A percentile compares a stretch with the other conserved stretches of the same genome.
Evolutionary conservation across 53 echinoderm and acorn worm species (phyloP).

Genomic region (Zoroaster sp.): DNA sequence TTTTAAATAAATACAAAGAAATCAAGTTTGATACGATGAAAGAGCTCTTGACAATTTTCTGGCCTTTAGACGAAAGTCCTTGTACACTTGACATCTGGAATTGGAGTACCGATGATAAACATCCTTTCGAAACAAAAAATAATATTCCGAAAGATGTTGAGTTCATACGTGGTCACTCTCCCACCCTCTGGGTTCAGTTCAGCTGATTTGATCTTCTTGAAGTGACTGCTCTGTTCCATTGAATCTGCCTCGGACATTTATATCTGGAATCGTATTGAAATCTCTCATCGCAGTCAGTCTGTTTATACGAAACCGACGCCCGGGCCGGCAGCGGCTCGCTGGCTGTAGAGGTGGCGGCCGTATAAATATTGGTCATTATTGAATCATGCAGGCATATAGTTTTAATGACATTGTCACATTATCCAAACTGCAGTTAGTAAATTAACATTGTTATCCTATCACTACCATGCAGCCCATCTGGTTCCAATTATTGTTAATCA

Average conservation of each 20-base stretch:
- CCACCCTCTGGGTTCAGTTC: neutral
- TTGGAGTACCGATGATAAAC: neutral
- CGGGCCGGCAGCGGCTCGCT: neutral
- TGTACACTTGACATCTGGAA: neutral
- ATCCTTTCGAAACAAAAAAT: neutral
- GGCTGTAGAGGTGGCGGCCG: neutral
- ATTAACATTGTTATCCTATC: no score
- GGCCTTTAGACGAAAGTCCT: neutral
- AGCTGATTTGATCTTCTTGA: neutral
- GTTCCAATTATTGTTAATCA: no score
- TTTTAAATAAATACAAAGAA: no score
- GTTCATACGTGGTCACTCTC: neutral
- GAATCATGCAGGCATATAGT: neutral
- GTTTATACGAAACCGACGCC: neutral
- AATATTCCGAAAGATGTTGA: no score
- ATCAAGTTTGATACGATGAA: no score
- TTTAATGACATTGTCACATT: neutral
- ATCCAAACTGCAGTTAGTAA: no score
- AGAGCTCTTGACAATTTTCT: neutral
- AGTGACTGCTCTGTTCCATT: neutral
- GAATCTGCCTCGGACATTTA: neutral
- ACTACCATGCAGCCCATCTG: no score
- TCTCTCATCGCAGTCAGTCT: neutral
- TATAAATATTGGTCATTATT: neutral
- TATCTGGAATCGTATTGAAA: neutral